Conservation (phyloP, 2,888 invertebrate species). For the Zaprionus bogoriensis region DNA sequence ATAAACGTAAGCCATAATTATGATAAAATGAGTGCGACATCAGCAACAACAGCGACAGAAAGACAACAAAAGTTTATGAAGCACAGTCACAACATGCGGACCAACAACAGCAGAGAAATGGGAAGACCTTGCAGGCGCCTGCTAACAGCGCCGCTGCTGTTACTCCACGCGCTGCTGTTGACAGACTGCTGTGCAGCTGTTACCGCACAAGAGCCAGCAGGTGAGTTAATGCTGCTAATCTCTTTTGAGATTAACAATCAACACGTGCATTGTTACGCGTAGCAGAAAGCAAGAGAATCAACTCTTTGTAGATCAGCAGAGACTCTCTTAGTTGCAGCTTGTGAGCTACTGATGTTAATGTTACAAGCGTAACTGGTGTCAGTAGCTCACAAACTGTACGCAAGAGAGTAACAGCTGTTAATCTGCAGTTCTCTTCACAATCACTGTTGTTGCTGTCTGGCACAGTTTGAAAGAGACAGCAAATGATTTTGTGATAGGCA, state of each 20-base stretch:
- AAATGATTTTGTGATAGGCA: not conserved
- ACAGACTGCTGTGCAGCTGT: not conserved
- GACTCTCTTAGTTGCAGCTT: too few species aligned
- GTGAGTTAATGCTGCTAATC: conserved; percentile 19
- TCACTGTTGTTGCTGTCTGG: not conserved
- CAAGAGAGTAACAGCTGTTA: not conserved
- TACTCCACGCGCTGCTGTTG: conserved; percentile 34
- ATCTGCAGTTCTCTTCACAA: not conserved
- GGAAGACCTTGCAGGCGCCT: conserved; percentile 4
- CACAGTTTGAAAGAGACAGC: not conserved
- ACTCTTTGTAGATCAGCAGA: too few species aligned
- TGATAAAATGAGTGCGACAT: conserved; percentile 60
- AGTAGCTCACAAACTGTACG: not conserved
- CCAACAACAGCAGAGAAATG: conserved; percentile 1
- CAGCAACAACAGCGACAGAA: conserved; percentile 22
- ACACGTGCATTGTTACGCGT: not conserved
- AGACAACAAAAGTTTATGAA: conserved; percentile 15
- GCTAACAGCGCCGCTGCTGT: conserved; percentile 37
- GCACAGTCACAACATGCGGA: conserved; percentile 12
- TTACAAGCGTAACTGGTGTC: not conserved
- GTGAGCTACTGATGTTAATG: conserved; percentile 21
- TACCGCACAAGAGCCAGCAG: conserved; percentile 18
- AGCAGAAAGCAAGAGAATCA: not conserved
- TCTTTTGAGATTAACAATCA: not conserved
- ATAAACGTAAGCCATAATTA: conserved; percentile 61